Evolutionary conservation across 2,797 vertebrate genomes (phyloP), one percentile per base, ranked within the genome.

Genomic region (Pelochelys cantorii): DNA sequence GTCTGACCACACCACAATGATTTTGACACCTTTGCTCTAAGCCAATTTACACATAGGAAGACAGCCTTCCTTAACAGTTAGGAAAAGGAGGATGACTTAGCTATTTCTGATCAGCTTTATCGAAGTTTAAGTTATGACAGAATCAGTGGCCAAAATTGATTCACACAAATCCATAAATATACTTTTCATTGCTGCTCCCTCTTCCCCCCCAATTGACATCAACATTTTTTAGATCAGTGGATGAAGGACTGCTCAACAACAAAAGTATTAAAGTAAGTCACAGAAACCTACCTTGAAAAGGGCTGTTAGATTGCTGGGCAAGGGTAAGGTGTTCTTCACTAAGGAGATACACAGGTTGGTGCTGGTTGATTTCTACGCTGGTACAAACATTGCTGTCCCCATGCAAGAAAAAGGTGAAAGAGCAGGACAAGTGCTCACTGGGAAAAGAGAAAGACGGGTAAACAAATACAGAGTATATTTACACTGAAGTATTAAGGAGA

Each of bases 291-390:
- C 99, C 99, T 99, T 99, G 99, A 97, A 99, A 99, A 91, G 99
- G 99, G 96, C 98, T 99, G 98, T 98, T 99, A 3, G 99, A 99
- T 97, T 99, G 99, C 97, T 99, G 99, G 94, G 99, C 99, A 80
- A 99, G 97, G 54, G 98, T 98, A 95, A 99, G 99, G 97, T 99
- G 99, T 94, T 99, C 99, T 97, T 99, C 99, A 5, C 99, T 99
- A 90, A 99, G 98, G 96, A 99, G 99, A 97, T 99, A 99, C 90
- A 99, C 98, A 22, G 99, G 99, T 93, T 99, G 99, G 96, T 99
- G 99, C 98, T 99, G 99, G 98, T 99, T 99, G 98, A 99, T 99
- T 98, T 99, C 99, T 98, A 99, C 99, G 20, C 99, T 99, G 98
- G 99, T 99, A 98, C 99, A 99, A 97, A 99, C 99, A 27, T 99